phyloP scores from a whole-genome alignment of 2,888 invertebrate species.

The Phortica magna region DNA sequence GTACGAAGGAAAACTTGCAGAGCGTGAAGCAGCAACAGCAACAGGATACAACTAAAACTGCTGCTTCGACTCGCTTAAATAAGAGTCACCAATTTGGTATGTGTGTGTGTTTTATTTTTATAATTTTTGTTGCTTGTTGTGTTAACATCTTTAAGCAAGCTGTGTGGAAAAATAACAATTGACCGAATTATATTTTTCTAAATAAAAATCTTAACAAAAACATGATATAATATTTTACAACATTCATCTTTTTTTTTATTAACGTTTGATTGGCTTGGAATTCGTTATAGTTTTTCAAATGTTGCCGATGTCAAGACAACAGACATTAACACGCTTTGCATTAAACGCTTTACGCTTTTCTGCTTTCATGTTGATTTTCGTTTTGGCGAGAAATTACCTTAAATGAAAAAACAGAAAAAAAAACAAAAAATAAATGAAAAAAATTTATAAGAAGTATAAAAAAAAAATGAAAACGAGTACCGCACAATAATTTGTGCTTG shows the following conservation, averaged over 20 bases:
- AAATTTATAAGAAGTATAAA: neutral
- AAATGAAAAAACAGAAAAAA: neutral
- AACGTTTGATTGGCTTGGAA: too few relatives aligned
- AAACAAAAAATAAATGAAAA: neutral
- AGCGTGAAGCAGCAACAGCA: constrained; percentile 39
- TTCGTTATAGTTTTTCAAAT: neutral
- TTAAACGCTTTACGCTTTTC: constrained; percentile 3
- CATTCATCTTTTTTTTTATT: too few relatives aligned
- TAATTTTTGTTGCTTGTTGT: neutral
- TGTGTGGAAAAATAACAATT: neutral
- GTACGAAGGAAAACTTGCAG: constrained; percentile 48
- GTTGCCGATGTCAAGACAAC: neutral
- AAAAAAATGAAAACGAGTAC: neutral
- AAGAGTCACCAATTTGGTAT: constrained; percentile 7
- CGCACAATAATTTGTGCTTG: constrained; percentile 10
- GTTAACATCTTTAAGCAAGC: neutral
- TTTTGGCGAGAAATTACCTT: constrained; percentile 25
- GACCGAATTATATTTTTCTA: too few relatives aligned
- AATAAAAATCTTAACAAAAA: too few relatives aligned
- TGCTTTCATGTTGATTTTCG: constrained; percentile 11
- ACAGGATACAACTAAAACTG: constrained; percentile 29
- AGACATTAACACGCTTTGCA: neutral
- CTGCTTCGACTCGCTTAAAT: constrained; percentile 20
- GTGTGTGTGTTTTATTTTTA: neutral
- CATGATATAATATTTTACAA: too few relatives aligned